phyloP scores from a whole-genome alignment of 2,797 vertebrate species.

The Eidolon dupreanum region DNA sequence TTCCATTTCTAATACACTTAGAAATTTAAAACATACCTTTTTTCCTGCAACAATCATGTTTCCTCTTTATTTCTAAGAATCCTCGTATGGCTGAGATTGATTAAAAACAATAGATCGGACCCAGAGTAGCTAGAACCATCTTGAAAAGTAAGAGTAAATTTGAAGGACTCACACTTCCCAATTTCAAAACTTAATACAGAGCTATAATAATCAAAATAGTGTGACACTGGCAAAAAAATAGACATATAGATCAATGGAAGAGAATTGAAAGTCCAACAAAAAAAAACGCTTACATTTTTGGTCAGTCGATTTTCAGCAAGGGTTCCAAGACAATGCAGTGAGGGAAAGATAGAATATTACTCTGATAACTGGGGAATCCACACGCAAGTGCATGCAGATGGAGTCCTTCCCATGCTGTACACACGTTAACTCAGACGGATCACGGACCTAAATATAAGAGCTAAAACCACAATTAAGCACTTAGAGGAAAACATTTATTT shows the following conservation, averaged over 20 bases:
- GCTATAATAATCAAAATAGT: not conserved
- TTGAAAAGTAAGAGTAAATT: not conserved
- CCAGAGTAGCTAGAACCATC: not conserved
- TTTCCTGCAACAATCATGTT: not conserved
- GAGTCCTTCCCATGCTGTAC: not conserved
- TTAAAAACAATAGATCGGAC: not conserved
- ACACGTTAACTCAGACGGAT: not conserved
- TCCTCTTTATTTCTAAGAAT: not conserved
- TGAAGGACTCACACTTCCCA: not conserved
- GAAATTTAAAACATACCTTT: not conserved
- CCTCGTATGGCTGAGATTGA: not conserved
- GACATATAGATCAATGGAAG: not conserved
- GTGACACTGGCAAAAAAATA: not conserved
- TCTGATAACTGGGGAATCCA: not conserved
- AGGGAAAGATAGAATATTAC: not conserved
- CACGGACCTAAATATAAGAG: not conserved
- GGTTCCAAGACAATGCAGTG: not conserved
- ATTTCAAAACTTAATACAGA: not conserved
- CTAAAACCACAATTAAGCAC: not conserved
- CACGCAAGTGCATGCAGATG: not conserved
- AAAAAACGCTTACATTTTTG: not conserved
- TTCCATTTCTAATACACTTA: not conserved
- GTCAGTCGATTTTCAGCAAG: not conserved
- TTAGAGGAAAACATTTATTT: not conserved
- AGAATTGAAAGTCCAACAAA: not conserved